Evolutionary conservation across 1,140 invertebrate species (phyloP).

Genomic region (Drosophila sp.): DNA sequence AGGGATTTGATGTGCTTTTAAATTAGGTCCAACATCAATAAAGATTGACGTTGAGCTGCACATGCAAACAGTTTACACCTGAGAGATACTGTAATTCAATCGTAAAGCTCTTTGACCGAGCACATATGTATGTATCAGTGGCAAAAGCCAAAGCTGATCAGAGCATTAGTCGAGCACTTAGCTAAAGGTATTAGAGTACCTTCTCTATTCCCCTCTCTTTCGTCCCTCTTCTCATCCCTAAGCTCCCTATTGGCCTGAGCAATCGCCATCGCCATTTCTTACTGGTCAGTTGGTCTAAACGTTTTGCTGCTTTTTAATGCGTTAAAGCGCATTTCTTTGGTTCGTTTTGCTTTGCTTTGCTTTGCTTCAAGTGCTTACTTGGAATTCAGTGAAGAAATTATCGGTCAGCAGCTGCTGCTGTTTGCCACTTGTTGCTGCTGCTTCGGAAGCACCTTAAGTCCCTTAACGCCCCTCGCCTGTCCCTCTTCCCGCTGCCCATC

Average conservation of each 20-base stretch:
- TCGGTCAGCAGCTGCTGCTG: conserved; percentile 18
- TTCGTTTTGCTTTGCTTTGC: conserved; percentile 50
- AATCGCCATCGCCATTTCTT: conserved; percentile 3
- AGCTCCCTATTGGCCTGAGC: background rate
- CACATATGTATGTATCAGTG: conserved; percentile 51
- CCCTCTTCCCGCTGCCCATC: background rate
- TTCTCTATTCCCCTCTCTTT: background rate
- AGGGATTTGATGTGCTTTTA: conserved; percentile 1
- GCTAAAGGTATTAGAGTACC: conserved; percentile 36
- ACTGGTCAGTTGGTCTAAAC: conserved; percentile 51
- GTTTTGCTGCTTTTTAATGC: conserved; percentile 67
- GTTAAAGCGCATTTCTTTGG: conserved; percentile 73
- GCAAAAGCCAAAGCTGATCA: conserved; percentile 52
- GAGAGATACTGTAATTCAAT: conserved; percentile 3
- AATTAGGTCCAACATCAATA: background rate
- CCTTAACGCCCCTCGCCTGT: background rate
- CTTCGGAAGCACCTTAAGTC: conserved; percentile 21
- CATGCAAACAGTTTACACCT: conserved; percentile 18
- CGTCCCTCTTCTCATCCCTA: too few relatives aligned
- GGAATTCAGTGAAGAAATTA: conserved; percentile 50
- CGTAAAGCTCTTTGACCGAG: conserved; percentile 20
- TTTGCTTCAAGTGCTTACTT: conserved; percentile 51
- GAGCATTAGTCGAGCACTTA: conserved; percentile 65
- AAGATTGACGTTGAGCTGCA: background rate
- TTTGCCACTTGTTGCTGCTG: conserved; percentile 59